Base-by-base conservation (phyloP, 2,888 invertebrate species). In the Xanthorhoe spadicearia region DNA sequence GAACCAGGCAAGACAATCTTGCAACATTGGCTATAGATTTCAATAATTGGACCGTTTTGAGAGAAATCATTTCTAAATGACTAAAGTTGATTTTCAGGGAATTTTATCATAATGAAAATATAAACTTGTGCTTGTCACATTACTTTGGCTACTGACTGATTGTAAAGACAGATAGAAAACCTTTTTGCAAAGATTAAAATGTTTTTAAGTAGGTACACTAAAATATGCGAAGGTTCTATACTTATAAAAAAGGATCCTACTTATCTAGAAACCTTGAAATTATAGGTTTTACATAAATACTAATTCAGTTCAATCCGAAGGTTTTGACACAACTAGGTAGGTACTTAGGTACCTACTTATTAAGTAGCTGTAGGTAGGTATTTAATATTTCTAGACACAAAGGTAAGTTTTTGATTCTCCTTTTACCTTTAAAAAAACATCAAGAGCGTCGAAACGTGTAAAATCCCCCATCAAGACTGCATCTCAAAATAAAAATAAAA, bases 31-130 rank as follows among this genome's bases (percentile, higher is more conserved):
- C 53, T n/a, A 49, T 38, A 28, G 38, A 49, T 54, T 64, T 64
- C 5, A 49, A 18, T 54, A 50, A 32, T 59, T 55, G 53, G 17
- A 10, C 7, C 9, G 23, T 54, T 55, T 50, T 59, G 13, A 32
- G 9, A 43, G 54, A 59, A 50, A 54, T 54, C 64, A 64, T 59
- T 15, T 7, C 28, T 48, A 4, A n/a, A 49, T 35, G n/a, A 43
- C 10, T 50, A 9, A 52, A 63, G 52, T 56, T 38, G 1, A 32
- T n/a, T 62, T 57, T 50, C 18, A 23, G 38, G 8, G 18, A 51
- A 35, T 58, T 57, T 57, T 17, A 35, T n/a, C n/a, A 28, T 18
- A 35, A 56, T 13, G 2, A 3, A 10, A 7, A 38, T 8, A 38
- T 23, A 23, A 23, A n/a, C n/a, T n/a, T n/a, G n/a, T 23, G 23